These are phyloP conservation scores for Parapsyche elsis DNA, from an alignment of 1,140 invertebrate species.

Conservation along the genomic window DNA sequence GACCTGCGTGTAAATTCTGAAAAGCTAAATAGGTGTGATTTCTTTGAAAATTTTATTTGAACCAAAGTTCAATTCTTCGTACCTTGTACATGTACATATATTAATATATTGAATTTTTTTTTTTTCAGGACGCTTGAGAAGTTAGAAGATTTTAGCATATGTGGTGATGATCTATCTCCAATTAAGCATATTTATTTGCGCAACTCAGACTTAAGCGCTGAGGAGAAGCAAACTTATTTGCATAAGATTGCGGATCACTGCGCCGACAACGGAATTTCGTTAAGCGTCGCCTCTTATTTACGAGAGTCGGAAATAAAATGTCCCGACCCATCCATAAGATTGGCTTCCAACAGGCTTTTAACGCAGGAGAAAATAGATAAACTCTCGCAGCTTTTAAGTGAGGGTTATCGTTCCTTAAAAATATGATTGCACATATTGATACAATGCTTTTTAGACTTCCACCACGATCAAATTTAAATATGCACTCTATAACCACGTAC, in stretches of 20 bases:
- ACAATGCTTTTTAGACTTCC: too few relatives aligned
- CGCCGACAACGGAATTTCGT: constrained; percentile 70
- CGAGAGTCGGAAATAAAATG: constrained; percentile 71
- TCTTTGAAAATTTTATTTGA: too few relatives aligned
- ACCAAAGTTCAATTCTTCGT: constrained; percentile 59
- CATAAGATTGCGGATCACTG: constrained; percentile 72
- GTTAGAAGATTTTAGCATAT: constrained; percentile 68
- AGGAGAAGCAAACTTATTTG: constrained; percentile 70
- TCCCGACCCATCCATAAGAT: constrained; percentile 73
- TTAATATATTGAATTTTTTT: constrained; percentile 15
- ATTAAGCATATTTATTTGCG: constrained; percentile 83
- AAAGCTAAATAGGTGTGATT: constrained; percentile 59
- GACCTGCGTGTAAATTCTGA: constrained; percentile 69
- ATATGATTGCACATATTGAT: background rate
- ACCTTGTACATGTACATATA: constrained; percentile 19
- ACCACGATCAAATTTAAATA: too few relatives aligned
- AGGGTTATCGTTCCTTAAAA: constrained; percentile 58
- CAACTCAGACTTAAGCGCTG: constrained; percentile 62
- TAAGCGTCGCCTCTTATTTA: constrained; percentile 74
- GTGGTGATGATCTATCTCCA: constrained; percentile 75
- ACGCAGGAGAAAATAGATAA: constrained; percentile 68
- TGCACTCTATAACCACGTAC: too few relatives aligned
- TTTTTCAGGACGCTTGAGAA: constrained; percentile 62
- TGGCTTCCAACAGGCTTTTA: constrained; percentile 72
- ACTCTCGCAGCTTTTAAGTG: constrained; percentile 62